These are phyloP conservation scores for Latrodectus geometricus DNA, from an alignment of 1,140 invertebrate genomes.

Conservation along the genomic window DNA sequence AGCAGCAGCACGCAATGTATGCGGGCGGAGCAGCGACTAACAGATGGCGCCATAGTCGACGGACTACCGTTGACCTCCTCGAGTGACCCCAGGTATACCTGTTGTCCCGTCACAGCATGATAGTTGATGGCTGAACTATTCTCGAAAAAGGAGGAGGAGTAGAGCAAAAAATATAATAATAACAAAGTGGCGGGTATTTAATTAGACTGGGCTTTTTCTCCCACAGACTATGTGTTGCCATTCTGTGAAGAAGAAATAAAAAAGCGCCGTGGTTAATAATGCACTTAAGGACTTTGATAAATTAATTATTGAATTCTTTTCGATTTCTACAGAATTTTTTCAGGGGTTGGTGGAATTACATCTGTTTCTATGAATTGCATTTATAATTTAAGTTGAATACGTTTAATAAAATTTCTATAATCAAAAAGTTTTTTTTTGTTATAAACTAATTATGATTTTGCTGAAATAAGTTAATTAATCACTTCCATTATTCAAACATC, in stretches of 20 bases:
- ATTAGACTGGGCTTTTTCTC: conserved; percentile 27
- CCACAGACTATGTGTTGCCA: conserved; percentile 6
- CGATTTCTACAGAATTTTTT: too few relatives aligned
- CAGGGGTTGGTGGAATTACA: too few relatives aligned
- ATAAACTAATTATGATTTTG: too few relatives aligned
- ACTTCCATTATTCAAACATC: too few relatives aligned
- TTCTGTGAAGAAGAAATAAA: neutral
- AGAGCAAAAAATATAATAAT: conserved; percentile 21
- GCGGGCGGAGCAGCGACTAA: conserved; percentile 28
- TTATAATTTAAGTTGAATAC: too few relatives aligned
- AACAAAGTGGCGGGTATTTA: conserved; percentile 44
- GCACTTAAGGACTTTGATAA: too few relatives aligned
- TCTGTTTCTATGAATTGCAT: too few relatives aligned
- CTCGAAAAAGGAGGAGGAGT: neutral
- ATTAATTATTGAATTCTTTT: too few relatives aligned
- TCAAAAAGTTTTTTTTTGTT: too few relatives aligned
- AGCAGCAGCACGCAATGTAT: neutral
- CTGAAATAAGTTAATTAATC: too few relatives aligned
- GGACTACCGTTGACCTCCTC: conserved; percentile 46
- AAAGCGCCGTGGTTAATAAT: too few relatives aligned
- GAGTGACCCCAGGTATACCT: conserved; percentile 37
- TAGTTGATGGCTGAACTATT: neutral
- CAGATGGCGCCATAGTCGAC: conserved; percentile 41
- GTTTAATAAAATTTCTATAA: too few relatives aligned
- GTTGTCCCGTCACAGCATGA: conserved; percentile 19